Conservation (phyloP, 1,140 invertebrate genomes). For the Steinernema khuongi region DNA sequence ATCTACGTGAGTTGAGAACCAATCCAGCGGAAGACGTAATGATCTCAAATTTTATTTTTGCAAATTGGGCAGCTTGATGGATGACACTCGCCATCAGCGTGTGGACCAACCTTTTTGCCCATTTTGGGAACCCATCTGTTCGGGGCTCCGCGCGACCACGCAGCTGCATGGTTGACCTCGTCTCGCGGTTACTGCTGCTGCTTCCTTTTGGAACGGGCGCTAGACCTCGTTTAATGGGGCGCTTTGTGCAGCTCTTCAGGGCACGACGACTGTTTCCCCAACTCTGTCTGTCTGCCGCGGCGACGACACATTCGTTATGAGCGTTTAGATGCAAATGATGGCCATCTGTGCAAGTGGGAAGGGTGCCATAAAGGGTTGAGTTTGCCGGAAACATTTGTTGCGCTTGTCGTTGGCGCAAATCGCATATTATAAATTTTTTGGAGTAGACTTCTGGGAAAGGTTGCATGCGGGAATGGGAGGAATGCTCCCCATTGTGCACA, state of each 20-base stretch:
- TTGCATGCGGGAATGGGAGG: too few relatives aligned
- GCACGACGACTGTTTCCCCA: background rate
- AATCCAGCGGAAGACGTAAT: too few relatives aligned
- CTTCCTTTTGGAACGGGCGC: background rate
- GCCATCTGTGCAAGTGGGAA: background rate
- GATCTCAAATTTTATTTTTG: too few relatives aligned
- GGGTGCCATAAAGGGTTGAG: background rate
- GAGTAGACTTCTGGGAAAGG: too few relatives aligned
- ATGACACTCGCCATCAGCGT: background rate
- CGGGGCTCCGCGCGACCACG: background rate
- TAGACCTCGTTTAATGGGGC: background rate
- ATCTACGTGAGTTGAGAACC: too few relatives aligned
- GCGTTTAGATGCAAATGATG: background rate
- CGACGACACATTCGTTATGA: background rate
- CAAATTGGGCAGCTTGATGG: background rate
- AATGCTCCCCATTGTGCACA: too few relatives aligned
- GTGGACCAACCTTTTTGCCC: background rate
- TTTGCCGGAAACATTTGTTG: too few relatives aligned
- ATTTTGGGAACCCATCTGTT: background rate
- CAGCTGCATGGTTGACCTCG: conserved; percentile 9
- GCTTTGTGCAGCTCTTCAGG: background rate
- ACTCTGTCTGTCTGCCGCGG: background rate
- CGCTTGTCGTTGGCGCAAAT: too few relatives aligned
- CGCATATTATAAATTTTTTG: too few relatives aligned
- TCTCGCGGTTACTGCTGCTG: background rate